A percentile compares a stretch with the other conserved stretches of the same genome.
Conservation (phyloP, 2,113 vertebrate genomes). For the Sialia sialis region DNA sequence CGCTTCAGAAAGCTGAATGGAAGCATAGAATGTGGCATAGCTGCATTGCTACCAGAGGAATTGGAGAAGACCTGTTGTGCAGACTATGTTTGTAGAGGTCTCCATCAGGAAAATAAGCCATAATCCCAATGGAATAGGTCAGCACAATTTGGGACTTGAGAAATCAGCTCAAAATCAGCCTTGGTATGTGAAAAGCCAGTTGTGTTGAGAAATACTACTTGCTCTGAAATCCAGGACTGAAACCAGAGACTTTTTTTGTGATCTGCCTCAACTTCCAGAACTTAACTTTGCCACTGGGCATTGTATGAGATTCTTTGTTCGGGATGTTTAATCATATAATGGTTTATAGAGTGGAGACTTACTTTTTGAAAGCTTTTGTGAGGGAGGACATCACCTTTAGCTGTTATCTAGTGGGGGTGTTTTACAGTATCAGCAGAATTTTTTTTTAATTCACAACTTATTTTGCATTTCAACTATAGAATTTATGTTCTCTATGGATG, state of each 20-base stretch:
- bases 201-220: neutral
- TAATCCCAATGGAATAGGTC: neutral
- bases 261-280: neutral
- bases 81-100: neutral
- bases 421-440: neutral
- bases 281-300: neutral
- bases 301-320: neutral
- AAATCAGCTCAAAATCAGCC: neutral
- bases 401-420: neutral
- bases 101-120: neutral
- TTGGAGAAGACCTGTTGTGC: neutral
- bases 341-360: neutral
- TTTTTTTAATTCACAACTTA: neutral
- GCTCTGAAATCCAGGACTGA: neutral
- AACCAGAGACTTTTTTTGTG: neutral
- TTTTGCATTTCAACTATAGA: neutral
- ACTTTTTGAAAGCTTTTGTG: neutral
- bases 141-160: neutral
- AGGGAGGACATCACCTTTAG: neutral
- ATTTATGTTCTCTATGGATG: neutral
- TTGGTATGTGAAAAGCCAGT: fast-evolving
- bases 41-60: neutral
- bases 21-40: neutral
- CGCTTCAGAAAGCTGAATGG: neutral
- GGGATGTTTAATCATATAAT: neutral